Conservation (phyloP, 2,888 invertebrate genomes). For the Gryllus longicercus region DNA sequence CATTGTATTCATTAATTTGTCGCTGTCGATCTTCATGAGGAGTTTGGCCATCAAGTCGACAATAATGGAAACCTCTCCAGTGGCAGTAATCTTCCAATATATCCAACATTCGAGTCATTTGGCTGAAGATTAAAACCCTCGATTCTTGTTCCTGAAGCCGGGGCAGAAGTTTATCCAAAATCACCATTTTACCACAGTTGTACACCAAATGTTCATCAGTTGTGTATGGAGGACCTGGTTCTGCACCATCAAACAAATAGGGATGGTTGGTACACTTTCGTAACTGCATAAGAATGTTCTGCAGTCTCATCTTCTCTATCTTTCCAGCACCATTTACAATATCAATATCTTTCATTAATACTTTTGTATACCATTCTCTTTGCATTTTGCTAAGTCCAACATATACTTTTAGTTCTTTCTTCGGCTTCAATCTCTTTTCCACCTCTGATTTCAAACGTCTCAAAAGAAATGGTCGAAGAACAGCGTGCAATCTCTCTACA, state of each 20-base stretch:
- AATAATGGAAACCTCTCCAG: conserved; percentile 80
- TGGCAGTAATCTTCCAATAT: conserved; percentile 94
- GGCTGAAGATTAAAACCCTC: conserved; percentile 90
- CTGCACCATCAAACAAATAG: conserved; percentile 97
- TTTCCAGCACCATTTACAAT: conserved; percentile 97
- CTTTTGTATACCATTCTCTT: conserved; percentile 96
- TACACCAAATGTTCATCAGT: conserved; percentile 90
- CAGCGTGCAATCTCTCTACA: conserved; percentile 87
- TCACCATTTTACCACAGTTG: conserved; percentile 94
- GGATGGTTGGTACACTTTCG: conserved; percentile 98
- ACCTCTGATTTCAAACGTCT: conserved; percentile 96
- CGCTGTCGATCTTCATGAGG: conserved; percentile 94
- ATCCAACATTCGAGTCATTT: conserved; percentile 96
- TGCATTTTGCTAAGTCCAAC: conserved; percentile 98
- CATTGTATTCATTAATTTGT: conserved; percentile 94
- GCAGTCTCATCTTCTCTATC: conserved; percentile 93
- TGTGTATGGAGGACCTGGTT: conserved; percentile 97
- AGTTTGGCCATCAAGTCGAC: conserved; percentile 92
- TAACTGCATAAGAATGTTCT: conserved; percentile 98
- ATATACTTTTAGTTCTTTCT: conserved; percentile 96
- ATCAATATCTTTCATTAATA: conserved; percentile 98
- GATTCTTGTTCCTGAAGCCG: conserved; percentile 87
- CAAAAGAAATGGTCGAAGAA: conserved; percentile 87
- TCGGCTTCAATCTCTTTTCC: conserved; percentile 92
- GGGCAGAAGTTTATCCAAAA: conserved; percentile 90